Evolutionary conservation across 2,888 invertebrate species (phyloP).

Genomic region (Dromius quadrimaculatus): DNA sequence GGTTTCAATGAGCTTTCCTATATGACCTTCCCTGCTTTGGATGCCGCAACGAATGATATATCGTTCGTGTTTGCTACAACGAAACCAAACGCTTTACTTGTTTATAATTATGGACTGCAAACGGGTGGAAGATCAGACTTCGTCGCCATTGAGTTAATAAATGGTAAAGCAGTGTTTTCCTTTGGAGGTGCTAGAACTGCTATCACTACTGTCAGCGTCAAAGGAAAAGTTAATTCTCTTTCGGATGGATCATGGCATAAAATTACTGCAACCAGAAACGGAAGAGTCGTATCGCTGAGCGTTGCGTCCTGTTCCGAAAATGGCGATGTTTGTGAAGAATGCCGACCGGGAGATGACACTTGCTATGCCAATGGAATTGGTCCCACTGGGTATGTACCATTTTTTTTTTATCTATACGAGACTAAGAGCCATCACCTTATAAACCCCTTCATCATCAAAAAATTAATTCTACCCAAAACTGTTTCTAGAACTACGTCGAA

Average conservation of each 20-base stretch:
- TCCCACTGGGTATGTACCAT: constrained; percentile 82
- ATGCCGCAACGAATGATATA: constrained; percentile 91
- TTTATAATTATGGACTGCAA: constrained; percentile 92
- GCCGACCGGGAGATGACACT: constrained; percentile 82
- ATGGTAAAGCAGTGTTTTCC: constrained; percentile 88
- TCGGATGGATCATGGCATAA: constrained; percentile 93
- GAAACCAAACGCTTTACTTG: constrained; percentile 85
- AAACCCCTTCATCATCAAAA: no score
- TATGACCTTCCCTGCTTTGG: constrained; percentile 88
- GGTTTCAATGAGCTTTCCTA: constrained; percentile 92
- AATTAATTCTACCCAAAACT: no score
- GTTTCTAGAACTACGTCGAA: no score
- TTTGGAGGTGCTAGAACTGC: constrained; percentile 91
- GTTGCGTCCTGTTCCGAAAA: constrained; percentile 86
- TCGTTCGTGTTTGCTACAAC: constrained; percentile 92
- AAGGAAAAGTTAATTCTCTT: constrained; percentile 74
- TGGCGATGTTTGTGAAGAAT: constrained; percentile 88
- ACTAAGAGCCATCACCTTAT: no score
- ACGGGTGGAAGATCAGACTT: constrained; percentile 92
- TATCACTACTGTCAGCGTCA: constrained; percentile 83
- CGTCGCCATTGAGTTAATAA: constrained; percentile 88
- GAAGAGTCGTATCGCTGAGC: constrained; percentile 87
- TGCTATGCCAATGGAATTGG: constrained; percentile 91
- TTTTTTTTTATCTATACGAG: background rate
- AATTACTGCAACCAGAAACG: constrained; percentile 90